Percentiles rank a stretch among this genome's conserved stretches.
Evolutionary conservation across 2,888 invertebrate genomes (phyloP).

Genomic region (Thyatira batis): DNA sequence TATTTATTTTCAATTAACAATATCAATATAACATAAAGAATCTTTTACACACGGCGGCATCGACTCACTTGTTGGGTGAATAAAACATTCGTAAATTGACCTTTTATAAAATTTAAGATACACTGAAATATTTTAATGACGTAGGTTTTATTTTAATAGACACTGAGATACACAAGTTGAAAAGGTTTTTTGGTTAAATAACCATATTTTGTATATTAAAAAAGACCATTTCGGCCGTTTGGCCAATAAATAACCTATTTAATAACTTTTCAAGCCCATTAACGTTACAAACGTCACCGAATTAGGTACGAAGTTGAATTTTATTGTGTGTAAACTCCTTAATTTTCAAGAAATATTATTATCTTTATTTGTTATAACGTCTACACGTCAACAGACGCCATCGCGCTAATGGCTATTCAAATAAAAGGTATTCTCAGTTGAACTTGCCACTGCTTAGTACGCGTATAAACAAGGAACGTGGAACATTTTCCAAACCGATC

Average conservation of each 20-base stretch:
- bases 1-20: conserved; percentile 38
- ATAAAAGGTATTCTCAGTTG: conserved; percentile 30
- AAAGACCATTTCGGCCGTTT: not conserved
- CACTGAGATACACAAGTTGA: not conserved
- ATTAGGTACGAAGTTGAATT: conserved; percentile 2
- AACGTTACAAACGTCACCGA: not conserved
- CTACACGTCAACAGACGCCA: conserved; percentile 19
- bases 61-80: not conserved
- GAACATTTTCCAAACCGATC: conserved; percentile 5
- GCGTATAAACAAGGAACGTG: no score
- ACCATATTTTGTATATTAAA: not conserved
- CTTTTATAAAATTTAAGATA: not conserved
- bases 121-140: not conserved
- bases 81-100: not conserved
- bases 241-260: conserved; percentile 1
- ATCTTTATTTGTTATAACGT: conserved; percentile 10
- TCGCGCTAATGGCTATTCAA: conserved; percentile 41
- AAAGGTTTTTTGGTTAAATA: not conserved
- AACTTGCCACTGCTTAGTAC: conserved; percentile 18
- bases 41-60: conserved; percentile 2
- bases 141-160: not conserved
- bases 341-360: conserved; percentile 11
- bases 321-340: conserved; percentile 6
- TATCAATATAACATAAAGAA: conserved; percentile 20
- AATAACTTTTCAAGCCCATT: not conserved